Evolutionary conservation across 2,797 vertebrate species (phyloP), one percentile per base, ranked within the genome.

Genomic region (Helicolenus hilgendorfi): DNA sequence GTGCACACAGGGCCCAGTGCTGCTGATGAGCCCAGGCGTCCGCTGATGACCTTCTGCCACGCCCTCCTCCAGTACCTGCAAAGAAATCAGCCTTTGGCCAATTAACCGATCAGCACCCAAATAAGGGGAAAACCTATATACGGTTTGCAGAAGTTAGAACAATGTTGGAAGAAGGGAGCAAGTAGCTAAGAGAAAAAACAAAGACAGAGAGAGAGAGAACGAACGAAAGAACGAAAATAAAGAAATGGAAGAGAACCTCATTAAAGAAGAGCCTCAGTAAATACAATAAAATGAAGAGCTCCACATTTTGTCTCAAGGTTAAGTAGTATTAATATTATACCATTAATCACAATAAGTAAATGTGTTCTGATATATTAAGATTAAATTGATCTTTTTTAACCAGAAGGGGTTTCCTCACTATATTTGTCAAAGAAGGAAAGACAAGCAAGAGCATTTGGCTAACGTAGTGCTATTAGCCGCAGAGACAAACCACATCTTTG

Each of bases 11-110:
- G 29, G 18, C 10, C 15, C 60, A n/a, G 60, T 60, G 0, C 3
- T 27, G 18, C 45, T 49, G 45, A 49, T 49, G 0, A 49, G 45
- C 45, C 7, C 45, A 49, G 55, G 55, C 26, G 55, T 7, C 8
- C 8, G 0, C 58, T 0, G 58, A 11, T 11, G 60, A 24, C 26
- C 14, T 15, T 45, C 0, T 7, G 38, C 18, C 26, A 29, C 9
- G 5, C 67, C 67, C 67, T 1, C 64, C 14, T 24, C 8, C 35
- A 63, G 27, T 11, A 67, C 64, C 64, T 20, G 4, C 24, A 7
- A 36, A 35, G 13, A 38, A 5, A 38, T 0, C 11, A 63, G 62
- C 24, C 60, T 33, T 62, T 26, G 29, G 60, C 60, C 10, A 0
- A 33, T 29, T 18, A 62, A 20, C 27, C 27, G 0, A 31, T 20